Evolutionary conservation across 2,113 vertebrate species (phyloP).

Genomic region (Otocyon megalotis): DNA sequence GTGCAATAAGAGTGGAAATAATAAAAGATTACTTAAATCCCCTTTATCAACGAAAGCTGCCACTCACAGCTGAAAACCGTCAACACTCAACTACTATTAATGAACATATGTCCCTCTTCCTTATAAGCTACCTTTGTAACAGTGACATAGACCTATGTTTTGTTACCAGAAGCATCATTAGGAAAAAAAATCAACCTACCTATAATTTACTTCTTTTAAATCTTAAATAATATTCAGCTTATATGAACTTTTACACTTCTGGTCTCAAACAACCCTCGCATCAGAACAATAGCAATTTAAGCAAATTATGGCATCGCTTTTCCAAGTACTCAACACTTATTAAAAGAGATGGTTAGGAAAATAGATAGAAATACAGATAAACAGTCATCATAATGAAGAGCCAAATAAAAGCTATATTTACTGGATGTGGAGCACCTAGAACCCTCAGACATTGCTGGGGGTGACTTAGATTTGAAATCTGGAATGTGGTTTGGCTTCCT

Average conservation of each 20-base stretch:
- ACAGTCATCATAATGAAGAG: not conserved
- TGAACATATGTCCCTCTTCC: not conserved
- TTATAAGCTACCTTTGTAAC: not conserved
- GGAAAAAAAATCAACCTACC: not conserved
- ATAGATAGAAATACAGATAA: not conserved
- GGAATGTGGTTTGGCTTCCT: not conserved
- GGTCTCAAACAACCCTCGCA: not conserved
- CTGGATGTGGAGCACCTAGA: not conserved
- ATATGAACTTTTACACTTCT: not conserved
- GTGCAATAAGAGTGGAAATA: not conserved
- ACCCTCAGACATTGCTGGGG: not conserved
- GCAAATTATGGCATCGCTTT: not conserved
- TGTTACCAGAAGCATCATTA: not conserved
- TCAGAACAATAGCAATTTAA: not conserved
- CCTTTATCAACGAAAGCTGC: not conserved
- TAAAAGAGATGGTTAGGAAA: not conserved
- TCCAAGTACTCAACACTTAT: not conserved
- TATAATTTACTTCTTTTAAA: not conserved
- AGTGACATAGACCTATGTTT: not conserved
- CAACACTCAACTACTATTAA: not conserved
- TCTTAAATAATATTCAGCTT: not conserved
- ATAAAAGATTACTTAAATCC: not conserved
- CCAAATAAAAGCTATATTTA: not conserved
- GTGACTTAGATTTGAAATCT: not conserved
- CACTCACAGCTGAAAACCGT: not conserved